Evolutionary conservation across 2,797 vertebrate genomes (phyloP).

Genomic region (Platalea minor): DNA sequence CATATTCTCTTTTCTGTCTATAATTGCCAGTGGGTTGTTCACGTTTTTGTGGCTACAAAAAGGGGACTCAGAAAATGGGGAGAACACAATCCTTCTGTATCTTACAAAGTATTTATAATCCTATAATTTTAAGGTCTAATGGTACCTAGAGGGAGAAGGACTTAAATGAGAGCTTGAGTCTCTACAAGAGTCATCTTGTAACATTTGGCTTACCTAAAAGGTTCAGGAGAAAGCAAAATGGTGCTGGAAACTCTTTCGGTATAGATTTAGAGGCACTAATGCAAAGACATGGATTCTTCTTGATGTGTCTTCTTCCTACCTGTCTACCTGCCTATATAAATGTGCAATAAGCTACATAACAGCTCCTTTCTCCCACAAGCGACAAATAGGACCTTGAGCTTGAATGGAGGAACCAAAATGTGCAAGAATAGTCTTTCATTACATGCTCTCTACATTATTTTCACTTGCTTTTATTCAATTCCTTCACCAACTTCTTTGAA

Average conservation of each 20-base stretch:
- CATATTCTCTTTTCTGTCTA: background rate
- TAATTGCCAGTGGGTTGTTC: background rate
- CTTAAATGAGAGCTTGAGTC: background rate
- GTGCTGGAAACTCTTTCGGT: background rate
- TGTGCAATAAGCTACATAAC: background rate
- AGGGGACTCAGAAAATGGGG: background rate
- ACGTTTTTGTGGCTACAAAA: background rate
- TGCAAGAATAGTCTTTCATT: background rate
- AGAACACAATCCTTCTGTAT: background rate
- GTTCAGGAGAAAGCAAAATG: background rate
- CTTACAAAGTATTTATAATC: background rate
- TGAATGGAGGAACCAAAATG: background rate
- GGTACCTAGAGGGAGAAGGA: background rate
- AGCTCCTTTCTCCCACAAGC: background rate
- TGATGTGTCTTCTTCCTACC: background rate
- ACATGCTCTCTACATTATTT: background rate
- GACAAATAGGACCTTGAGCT: background rate
- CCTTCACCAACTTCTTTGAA: background rate
- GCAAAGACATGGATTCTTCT: background rate
- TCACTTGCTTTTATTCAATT: background rate
- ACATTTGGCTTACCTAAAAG: background rate
- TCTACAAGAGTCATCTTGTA: background rate
- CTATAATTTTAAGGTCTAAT: background rate
- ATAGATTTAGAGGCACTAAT: background rate
- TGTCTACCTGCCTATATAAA: background rate